Percentiles rank a stretch among this genome's conserved stretches.
Conservation (phyloP, 2,113 vertebrate species). For the Motacilla tschutschensis region DNA sequence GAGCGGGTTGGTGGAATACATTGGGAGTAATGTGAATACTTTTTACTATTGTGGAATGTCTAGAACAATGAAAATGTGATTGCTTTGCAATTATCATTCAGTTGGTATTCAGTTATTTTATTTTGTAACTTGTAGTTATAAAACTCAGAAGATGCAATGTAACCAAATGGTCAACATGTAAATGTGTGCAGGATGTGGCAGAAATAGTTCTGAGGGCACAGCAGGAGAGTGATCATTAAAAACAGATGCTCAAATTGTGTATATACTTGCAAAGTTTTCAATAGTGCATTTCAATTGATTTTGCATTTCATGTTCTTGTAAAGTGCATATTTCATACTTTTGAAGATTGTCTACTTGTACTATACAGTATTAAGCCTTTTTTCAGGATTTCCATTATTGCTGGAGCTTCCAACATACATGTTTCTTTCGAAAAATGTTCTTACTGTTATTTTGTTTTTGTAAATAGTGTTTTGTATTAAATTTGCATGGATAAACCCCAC, state of each 20-base stretch:
- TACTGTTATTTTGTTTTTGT: constrained; percentile 53
- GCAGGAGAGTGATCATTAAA: neutral
- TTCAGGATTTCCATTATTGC: constrained; percentile 51
- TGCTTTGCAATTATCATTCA: neutral
- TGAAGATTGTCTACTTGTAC: constrained; percentile 43
- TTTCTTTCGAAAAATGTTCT: constrained; percentile 54
- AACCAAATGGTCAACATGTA: neutral
- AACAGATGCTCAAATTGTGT: constrained; percentile 19
- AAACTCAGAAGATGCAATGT: neutral
- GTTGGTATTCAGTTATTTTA: neutral
- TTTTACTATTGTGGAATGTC: neutral
- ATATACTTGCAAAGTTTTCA: constrained; percentile 32
- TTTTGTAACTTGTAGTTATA: neutral
- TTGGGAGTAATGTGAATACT: neutral
- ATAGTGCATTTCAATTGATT: constrained; percentile 31
- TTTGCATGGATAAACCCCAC: constrained; percentile 77
- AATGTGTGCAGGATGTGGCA: neutral
- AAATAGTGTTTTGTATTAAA: constrained; percentile 78
- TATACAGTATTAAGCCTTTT: constrained; percentile 30
- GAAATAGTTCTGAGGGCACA: neutral
- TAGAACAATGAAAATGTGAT: neutral
- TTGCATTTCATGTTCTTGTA: constrained; percentile 37
- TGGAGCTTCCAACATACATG: constrained; percentile 62
- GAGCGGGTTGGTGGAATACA: neutral
- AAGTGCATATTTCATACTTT: constrained; percentile 14